Evolutionary conservation across 2,888 invertebrate genomes (phyloP), one percentile per base, ranked within the genome.

Genomic region (Balanococcus diminutus): DNA sequence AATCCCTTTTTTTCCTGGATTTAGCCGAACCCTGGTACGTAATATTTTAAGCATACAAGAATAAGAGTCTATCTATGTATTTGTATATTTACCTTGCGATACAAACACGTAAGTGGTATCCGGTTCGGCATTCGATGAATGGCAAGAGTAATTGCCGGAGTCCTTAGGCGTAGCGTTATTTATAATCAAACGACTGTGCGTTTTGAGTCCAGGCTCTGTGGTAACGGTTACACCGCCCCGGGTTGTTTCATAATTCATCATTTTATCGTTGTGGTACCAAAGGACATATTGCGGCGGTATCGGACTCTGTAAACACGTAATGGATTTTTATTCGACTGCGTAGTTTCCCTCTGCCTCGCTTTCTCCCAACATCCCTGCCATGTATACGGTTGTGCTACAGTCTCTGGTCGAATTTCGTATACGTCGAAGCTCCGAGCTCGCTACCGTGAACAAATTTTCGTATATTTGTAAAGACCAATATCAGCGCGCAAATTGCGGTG

Each of bases 191-290:
- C 95, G 93, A 89, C 95, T 96, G 91, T 96, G 95, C 88, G 96
- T 96, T 90, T 94, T 93, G 89, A 94, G 93, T 88, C 96, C 96
- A 88, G 95, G 95, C 90, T 94, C 94, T 88, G 96, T 96, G 90
- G 94, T 93, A 89, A 97, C 96, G 88, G 92, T 92, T 88, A 96
- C 95, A 88, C 94, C 94, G 88, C 96, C 94, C 89, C 96, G 93
- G 89, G 94, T 92, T 89, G 93, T 94, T 91, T 96, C 96, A 91
- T 96, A 96, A 92, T 96, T 97, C 91, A 97, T 96, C 94, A 97
- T 96, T 90, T 95, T 94, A 91, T 95, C 95, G 92, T 97, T 96
- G 92, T 96, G 96, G 91, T 95, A 96, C 97, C 97, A 97, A 92
- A 96, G 96, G 90, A 97, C 96, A 92, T 96, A 97, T 91, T 96